Evolutionary conservation across 1,140 invertebrate genomes (phyloP).

Genomic region (Drosophila kohkoa): DNA sequence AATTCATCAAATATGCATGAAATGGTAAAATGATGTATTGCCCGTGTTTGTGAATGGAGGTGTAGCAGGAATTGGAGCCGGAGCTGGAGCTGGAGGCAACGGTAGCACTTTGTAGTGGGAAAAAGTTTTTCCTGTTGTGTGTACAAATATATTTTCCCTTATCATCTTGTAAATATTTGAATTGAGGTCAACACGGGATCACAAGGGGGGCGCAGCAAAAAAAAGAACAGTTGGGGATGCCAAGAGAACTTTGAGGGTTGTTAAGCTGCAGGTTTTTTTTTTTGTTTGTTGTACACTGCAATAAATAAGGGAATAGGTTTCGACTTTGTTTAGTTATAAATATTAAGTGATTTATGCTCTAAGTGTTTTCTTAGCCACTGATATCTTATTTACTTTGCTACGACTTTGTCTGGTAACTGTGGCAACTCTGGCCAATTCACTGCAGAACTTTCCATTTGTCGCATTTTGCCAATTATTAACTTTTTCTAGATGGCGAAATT

Average conservation of each 20-base stretch:
- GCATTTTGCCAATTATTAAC: slow-evolving; percentile 52
- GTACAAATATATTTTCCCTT: slow-evolving; percentile 70
- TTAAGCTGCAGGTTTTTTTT: slow-evolving; percentile 18
- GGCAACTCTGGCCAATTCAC: slow-evolving; percentile 10
- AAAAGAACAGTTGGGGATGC: slow-evolving; percentile 38
- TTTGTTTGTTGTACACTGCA: slow-evolving; percentile 21
- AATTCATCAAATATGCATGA: slow-evolving; percentile 60
- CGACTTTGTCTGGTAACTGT: neutral
- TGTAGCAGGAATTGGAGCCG: neutral
- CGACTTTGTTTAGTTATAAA: slow-evolving; percentile 8
- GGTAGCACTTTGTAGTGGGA: slow-evolving; percentile 26
- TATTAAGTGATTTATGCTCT: slow-evolving; percentile 33
- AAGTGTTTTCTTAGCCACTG: slow-evolving; percentile 8
- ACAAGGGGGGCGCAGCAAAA: slow-evolving; percentile 10
- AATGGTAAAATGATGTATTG: slow-evolving; percentile 71
- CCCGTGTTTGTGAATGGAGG: neutral
- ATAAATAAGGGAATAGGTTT: slow-evolving; percentile 19
- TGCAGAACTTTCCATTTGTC: slow-evolving; percentile 45
- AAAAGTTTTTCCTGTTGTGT: slow-evolving; percentile 39
- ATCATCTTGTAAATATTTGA: slow-evolving; percentile 83
- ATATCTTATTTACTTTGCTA: slow-evolving; percentile 8
- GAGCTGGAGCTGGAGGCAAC: slow-evolving; percentile 7
- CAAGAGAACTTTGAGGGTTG: slow-evolving; percentile 32
- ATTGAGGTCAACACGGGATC: slow-evolving; percentile 71
- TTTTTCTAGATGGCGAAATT: slow-evolving; percentile 22